These are phyloP conservation scores for Ichneumoninae sp. DNA, from an alignment of 2,888 invertebrate genomes.

Conservation along the genomic window DNA sequence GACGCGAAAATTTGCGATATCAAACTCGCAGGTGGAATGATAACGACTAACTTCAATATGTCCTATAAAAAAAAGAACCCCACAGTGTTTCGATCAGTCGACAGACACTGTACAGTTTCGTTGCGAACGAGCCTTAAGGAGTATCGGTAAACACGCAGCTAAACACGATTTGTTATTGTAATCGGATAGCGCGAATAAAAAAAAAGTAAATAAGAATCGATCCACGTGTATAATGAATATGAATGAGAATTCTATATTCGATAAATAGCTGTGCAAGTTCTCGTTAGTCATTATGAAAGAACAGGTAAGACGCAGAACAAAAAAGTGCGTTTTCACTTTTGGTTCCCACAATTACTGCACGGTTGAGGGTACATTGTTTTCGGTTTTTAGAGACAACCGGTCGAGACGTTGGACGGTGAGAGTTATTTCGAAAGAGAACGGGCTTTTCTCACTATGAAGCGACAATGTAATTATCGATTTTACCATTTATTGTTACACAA, in stretches of 20 bases:
- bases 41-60: conserved; percentile 55
- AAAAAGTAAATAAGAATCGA: too few relatives aligned
- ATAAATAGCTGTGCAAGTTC: background rate
- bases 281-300: conserved; percentile 19
- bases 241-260: background rate
- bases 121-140: conserved; percentile 2
- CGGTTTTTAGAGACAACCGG: conserved; percentile 43
- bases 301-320: conserved; percentile 10
- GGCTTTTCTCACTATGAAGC: conserved; percentile 35
- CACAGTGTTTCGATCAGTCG: background rate
- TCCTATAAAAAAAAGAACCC: background rate
- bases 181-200: background rate
- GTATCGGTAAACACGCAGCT: background rate
- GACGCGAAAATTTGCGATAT: background rate
- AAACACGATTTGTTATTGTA: conserved; percentile 8
- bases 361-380: background rate
- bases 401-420: conserved; percentile 51
- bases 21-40: conserved; percentile 59
- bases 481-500: background rate
- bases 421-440: conserved; percentile 43
- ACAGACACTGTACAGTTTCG: background rate
- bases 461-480: conserved; percentile 46
- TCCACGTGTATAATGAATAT: conserved; percentile 6
- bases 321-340: background rate
- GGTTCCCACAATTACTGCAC: background rate